Evolutionary conservation across 2,797 vertebrate genomes (phyloP), one percentile per base, ranked within the genome.

Genomic region (Glossophaga mutica): DNA sequence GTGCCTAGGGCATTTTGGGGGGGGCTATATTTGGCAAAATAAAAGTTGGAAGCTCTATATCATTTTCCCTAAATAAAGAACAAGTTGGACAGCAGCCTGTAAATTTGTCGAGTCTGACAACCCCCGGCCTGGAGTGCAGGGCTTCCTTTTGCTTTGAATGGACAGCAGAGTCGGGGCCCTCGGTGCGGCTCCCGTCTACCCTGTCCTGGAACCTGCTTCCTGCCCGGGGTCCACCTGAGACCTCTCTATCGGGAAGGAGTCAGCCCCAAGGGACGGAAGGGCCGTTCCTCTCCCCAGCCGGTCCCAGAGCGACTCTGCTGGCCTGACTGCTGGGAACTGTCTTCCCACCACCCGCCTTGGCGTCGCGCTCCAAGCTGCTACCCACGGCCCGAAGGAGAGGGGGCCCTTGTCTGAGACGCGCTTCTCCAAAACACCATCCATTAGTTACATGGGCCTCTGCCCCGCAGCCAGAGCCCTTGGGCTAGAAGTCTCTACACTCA

Each of bases 101-200:
- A 26, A 46, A 19, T 32, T 34, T 3, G 15, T 50, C 32, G 14
- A 22, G 71, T 32, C n/a, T 12, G 34, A 70, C 62, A 44, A 24
- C 2, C 29, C 42, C 42, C 6, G 21, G 76, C 4, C 50, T 5
- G 9, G 24, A 6, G 18, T 1, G 0, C 4, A 14, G 42, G 42
- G 16, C 11, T 87, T 37, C 19, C 9, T 22, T 68, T 24, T 12
- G 24, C 29, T 52, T 29, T 1, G 67, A 29, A 9, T 2, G 12
- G 10, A 5, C 3, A 12, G 15, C 29, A 21, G 44, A 10, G n/a
- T 18, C 0, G 5, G 50, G 29, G 48, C 32, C 10, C 0, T 24
- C 18, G 15, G 34, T 1, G 0, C 22, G 6, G 57, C 57, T 24
- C 6, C 1, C 2, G 6, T 52, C 44, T 22, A 46, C 0, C 8